Conservation (phyloP, 2,888 invertebrate genomes). For the Drosophila yooni region DNA sequence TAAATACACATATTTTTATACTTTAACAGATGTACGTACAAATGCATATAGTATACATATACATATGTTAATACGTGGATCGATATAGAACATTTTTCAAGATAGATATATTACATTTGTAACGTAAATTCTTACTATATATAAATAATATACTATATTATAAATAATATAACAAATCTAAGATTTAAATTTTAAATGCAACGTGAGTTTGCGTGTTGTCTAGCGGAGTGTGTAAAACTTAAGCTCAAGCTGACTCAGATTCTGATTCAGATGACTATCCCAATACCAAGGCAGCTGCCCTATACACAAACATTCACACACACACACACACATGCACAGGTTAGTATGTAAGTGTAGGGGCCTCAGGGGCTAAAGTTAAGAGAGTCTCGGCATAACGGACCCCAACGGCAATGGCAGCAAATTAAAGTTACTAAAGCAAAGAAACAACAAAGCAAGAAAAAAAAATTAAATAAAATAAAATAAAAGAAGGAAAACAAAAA, state of each 20-base stretch:
- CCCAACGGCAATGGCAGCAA: conserved; percentile 75
- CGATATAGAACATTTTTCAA: background rate
- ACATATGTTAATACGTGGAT: background rate
- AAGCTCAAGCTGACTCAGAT: conserved; percentile 50
- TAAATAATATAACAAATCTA: background rate
- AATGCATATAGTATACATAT: background rate
- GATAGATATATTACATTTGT: background rate
- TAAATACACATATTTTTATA: background rate
- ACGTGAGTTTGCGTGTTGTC: conserved; percentile 34
- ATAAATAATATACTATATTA: background rate
- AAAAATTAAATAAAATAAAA: conserved; percentile 12
- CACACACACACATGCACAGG: background rate
- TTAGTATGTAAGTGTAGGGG: background rate
- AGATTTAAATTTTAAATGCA: conserved; percentile 28
- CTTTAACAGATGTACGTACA: background rate
- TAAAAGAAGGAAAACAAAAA: conserved; percentile 17
- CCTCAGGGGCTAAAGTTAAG: conserved; percentile 22
- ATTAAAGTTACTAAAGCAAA: conserved; percentile 74
- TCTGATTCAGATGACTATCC: conserved; percentile 58
- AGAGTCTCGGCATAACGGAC: conserved; percentile 56
- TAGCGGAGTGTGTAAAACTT: conserved; percentile 34
- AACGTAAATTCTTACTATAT: background rate
- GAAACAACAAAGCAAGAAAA: conserved; percentile 24
- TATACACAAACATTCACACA: conserved; percentile 18
- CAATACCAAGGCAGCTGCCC: conserved; percentile 55